Conservation (phyloP, 2,797 vertebrate species). For the Anguilla megastoma region DNA sequence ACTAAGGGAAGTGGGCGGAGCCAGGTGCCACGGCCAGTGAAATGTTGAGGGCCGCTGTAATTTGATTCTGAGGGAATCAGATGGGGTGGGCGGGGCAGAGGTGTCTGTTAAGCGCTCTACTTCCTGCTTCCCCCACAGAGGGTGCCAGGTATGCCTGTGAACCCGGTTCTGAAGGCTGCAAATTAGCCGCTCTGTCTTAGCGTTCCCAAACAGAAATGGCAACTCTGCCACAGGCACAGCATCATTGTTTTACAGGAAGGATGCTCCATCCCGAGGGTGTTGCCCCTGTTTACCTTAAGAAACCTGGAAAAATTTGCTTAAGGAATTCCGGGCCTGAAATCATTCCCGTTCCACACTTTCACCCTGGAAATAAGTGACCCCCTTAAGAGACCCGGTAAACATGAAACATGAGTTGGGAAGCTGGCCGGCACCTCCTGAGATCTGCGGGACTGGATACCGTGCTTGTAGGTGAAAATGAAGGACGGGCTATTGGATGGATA, state of each 20-base stretch:
- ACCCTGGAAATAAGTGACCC: background rate
- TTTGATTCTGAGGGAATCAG: background rate
- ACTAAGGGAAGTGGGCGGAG: background rate
- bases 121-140: background rate
- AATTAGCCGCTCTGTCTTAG: background rate
- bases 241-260: background rate
- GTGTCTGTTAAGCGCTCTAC: background rate
- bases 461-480: conserved; percentile 6
- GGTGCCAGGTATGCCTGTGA: background rate
- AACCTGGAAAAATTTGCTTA: background rate
- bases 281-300: background rate
- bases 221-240: background rate
- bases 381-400: background rate
- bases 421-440: background rate
- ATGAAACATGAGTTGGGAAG: background rate
- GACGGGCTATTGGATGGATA: background rate
- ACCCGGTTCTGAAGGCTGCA: background rate
- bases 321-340: background rate
- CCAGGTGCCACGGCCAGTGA: background rate
- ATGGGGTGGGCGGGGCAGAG: conserved; percentile 4
- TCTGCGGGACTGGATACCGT: background rate
- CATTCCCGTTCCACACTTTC: background rate
- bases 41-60: background rate
- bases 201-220: background rate
- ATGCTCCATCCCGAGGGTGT: background rate